Base-by-base conservation (phyloP, 2,888 invertebrate genomes). In the Peribatodes rhomboidaria region DNA sequence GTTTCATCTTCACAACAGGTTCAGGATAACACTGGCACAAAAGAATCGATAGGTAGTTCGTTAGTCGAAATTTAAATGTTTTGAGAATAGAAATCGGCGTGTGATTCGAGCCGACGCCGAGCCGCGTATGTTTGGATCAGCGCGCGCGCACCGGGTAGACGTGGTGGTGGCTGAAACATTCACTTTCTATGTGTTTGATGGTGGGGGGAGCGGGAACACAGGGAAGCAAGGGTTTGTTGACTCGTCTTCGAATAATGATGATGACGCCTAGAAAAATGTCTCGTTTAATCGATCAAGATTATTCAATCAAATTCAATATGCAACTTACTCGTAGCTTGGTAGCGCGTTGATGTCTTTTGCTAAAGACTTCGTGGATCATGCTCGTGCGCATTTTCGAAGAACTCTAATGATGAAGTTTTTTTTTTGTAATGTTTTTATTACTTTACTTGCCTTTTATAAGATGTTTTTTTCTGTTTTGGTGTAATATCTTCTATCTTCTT, bases 141-240 rank as follows among this genome's bases (percentile, higher is more conserved):
- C 82, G 78, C 79, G 71, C 69, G 79, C 78, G 75, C 72, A 69
- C 73, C 70, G 63, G 71, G 69, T 72, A 67, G 70, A 69, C 67
- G 80, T 81, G 80, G 76, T 75, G 77, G 80, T 73, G 70, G 69
- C 41, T 54, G 68, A 66, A 80, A 86, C 92, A 80, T 92, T 93
- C 92, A 92, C 92, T 93, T 93, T 93, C 92, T 90, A 90, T 27
- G 18, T 4, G 16, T 11, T 3, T 27, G 9, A 80, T 89, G 82
- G 92, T 85, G 90, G 90, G 90, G 91, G 78, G 79, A 77, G 78
- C 78, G 78, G 87, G 85, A 86, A 75, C 75, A 82, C 73, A 81
- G 86, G 91, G 87, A 90, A 90, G 81, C 80, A 74, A 87, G 86
- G 89, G 89, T 89, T 89, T 90, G 86, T 88, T 91, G 89, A 88